These are phyloP conservation scores for Panthera uncia DNA, from an alignment of 2,113 vertebrate species.

Conservation along the genomic window DNA sequence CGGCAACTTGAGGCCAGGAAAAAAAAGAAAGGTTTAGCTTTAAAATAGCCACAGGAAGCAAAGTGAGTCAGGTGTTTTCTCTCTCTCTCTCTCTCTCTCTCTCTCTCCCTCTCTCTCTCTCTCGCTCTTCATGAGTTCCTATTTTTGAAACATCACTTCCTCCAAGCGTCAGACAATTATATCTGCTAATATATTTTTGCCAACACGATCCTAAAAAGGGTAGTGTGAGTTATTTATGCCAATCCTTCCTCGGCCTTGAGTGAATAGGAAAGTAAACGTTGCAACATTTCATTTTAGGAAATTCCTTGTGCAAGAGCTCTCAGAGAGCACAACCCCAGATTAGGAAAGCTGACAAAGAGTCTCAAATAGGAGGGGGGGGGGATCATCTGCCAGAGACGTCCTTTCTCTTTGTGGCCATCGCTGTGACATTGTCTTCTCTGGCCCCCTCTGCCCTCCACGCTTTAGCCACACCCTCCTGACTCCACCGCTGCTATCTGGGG, in stretches of 20 bases:
- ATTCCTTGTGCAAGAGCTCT: neutral
- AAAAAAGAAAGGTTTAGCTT: neutral
- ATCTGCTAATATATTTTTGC: conserved; percentile 49
- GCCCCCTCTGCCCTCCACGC: fast-evolving
- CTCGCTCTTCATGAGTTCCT: neutral
- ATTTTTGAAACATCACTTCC: conserved; percentile 64
- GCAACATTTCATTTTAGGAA: neutral
- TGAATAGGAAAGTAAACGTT: neutral
- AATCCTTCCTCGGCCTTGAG: neutral
- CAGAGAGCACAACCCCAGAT: neutral
- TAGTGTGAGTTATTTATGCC: neutral
- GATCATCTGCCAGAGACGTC: fast-evolving
- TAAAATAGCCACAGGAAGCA: conserved; percentile 46
- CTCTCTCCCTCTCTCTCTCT: neutral
- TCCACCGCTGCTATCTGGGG: neutral
- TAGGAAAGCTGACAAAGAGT: neutral
- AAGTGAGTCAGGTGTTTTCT: conserved; percentile 14
- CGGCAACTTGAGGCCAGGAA: neutral
- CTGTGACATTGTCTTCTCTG: fast-evolving
- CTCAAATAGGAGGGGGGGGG: neutral
- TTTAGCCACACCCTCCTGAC: neutral
- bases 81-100: neutral
- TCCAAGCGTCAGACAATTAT: conserved; percentile 67
- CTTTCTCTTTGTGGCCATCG: neutral
- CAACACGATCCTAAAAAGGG: conserved; percentile 1